Conservation (phyloP, 2,888 invertebrate genomes). For the Heterodera filipjevi region DNA sequence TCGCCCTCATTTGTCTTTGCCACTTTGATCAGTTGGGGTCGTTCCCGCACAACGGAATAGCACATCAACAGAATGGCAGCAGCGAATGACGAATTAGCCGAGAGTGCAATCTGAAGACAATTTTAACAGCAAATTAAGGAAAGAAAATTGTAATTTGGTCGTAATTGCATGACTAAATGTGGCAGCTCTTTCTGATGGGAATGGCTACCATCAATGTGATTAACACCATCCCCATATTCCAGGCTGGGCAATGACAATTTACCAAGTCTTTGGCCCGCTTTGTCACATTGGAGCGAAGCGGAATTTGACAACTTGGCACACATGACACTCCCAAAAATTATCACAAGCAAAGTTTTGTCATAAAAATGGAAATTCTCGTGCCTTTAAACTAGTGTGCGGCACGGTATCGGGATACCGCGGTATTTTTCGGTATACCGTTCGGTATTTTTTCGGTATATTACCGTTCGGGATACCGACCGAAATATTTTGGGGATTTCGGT, state of each 20-base stretch:
- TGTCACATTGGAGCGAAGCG: background rate
- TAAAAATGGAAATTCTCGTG: too few relatives aligned
- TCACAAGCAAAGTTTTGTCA: too few relatives aligned
- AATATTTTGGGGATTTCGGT: too few relatives aligned
- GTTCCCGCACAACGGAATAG: conserved; percentile 72
- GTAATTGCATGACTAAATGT: too few relatives aligned
- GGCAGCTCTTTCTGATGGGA: background rate
- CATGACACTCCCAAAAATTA: too few relatives aligned
- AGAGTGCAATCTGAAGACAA: conserved; percentile 73
- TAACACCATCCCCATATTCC: background rate
- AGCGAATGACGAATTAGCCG: conserved; percentile 77
- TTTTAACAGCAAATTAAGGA: conserved; percentile 13
- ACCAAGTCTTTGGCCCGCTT: conserved; percentile 1
- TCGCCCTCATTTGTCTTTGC: background rate
- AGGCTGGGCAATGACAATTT: background rate
- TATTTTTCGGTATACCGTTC: too few relatives aligned
- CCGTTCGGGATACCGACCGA: too few relatives aligned
- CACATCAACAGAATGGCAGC: conserved; percentile 82
- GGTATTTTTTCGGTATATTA: too few relatives aligned
- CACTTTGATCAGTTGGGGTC: conserved; percentile 44
- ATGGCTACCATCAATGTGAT: background rate
- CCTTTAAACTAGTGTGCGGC: too few relatives aligned
- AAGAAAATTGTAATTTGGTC: too few relatives aligned
- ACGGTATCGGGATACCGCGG: too few relatives aligned
- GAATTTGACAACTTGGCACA: conserved; percentile 8